Conservation (phyloP, 1,140 invertebrate species). For the Papilio xuthus region DNA sequence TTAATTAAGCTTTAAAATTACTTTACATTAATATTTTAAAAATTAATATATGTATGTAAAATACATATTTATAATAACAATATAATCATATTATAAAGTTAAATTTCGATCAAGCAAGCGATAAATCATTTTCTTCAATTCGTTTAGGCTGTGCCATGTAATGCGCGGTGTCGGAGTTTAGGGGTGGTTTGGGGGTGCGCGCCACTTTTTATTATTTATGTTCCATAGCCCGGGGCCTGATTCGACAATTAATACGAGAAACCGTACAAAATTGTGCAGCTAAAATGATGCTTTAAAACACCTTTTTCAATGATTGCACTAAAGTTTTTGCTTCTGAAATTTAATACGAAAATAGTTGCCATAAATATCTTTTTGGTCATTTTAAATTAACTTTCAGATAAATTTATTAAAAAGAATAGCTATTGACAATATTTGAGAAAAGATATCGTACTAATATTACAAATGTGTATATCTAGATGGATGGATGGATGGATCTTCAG, state of each 20-base stretch:
- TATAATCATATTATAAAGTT: constrained; percentile 8
- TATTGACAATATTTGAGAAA: too few species aligned
- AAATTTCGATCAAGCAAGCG: constrained; percentile 52
- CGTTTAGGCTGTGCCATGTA: constrained; percentile 54
- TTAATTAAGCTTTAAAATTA: too few species aligned
- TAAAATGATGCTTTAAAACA: constrained; percentile 8
- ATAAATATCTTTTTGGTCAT: too few species aligned
- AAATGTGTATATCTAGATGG: too few species aligned
- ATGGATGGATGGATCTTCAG: too few species aligned
- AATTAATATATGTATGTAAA: too few species aligned
- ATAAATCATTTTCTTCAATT: constrained; percentile 62
- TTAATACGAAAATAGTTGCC: too few species aligned
- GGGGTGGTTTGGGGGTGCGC: constrained; percentile 44
- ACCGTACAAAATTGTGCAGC: constrained; percentile 54
- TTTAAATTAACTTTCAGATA: too few species aligned
- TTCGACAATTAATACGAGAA: constrained; percentile 65
- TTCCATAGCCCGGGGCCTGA: constrained; percentile 57
- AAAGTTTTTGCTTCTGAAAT: neutral
- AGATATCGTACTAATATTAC: too few species aligned
- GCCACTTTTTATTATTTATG: constrained; percentile 72
- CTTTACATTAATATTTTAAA: too few species aligned
- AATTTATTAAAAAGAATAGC: too few species aligned
- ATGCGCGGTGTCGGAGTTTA: constrained; percentile 54
- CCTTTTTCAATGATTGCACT: constrained; percentile 41
- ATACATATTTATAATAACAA: neutral